Base-by-base conservation (phyloP, 37 sponge, comb jelly and placozoan species). In the Hexactinellida sp. region DNA sequence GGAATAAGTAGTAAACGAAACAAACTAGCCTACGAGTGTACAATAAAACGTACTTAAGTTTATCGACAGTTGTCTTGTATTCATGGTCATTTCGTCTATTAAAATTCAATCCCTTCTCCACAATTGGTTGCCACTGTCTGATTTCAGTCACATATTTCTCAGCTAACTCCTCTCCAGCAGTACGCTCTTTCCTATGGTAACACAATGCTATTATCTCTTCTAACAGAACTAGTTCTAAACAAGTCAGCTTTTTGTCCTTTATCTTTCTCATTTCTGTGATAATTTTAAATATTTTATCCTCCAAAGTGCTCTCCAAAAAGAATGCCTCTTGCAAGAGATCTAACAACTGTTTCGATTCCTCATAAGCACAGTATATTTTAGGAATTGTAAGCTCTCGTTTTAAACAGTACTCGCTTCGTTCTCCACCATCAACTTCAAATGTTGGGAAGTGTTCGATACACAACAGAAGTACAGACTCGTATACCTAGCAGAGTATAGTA, bases 321-420 rank as follows among this genome's bases (percentile, higher is more conserved):
- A 63, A 63, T 63, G 76, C 76, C 13, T 63, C 19, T n/a, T 63
- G 76, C 76, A 63, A n/a, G 76, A 63, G 30, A 10, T 63, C 76
- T 25, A 63, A 25, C 76, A 63, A 63, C 13, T 63, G 76, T n/a
- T 63, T 63, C 1, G 76, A 63, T n/a, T 63, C 76, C 13, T 63
- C 76, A 63, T 63, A 63, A 3, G 76, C 76, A 63, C 76, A 63
- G 13, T 63, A 23, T 10, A 63, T 63, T 63, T 63, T 63, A 10
- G 76, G 76, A 25, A 63, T 63, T 10, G 76, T 63, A 63, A n/a
- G 52, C 9, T 9, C 16, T 19, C 52, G 52, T 9, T 47, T 47
- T 19, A 16, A 23, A 7, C 19, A 21, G 34, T 32, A 21, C 34
- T 10, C 28, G 28, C 30, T 63, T 25, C 13, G 76, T 28, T 63